Base-by-base conservation (phyloP, 2,888 invertebrate species). In the Onchidella celtica region DNA sequence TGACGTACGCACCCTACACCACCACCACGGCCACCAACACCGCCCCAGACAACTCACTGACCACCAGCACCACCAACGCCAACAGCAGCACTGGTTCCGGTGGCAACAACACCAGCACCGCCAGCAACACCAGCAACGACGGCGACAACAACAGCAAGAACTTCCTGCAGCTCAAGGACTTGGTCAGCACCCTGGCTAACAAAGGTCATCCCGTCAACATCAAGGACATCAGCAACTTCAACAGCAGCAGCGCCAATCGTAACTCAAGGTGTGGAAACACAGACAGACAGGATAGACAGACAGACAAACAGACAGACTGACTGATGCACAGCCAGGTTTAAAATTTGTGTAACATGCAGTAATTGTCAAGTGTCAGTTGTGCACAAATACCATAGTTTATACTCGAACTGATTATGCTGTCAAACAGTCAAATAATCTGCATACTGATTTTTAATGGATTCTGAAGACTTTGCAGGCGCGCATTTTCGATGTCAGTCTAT, bases 121-220 rank as follows among this genome's bases (percentile, higher is more conserved):
- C 36, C 21, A 63, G 55, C 55, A 72, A 61, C 47, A 63, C 79
- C 32, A 80, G 66, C 68, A 74, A 74, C 74, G 73, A 73, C 80
- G 80, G 80, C 27, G 80, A 80, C 74, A 80, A 80, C 68, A 73
- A 72, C 55, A 73, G 72, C 65, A 72, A 65, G 32, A 79, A 73
- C 29, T 72, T 79, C 72, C 63, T 80, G 29, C 73, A 80, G 68
- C 65, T 80, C 29, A 80, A 80, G 27, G 73, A 73, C 74, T 27
- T 80, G 74, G 80, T 40, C 63, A 80, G 74, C 40, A 68, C 74
- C 32, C 68, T 80, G 40, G 80, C 80, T 38, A 66, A 80, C 74
- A 80, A 74, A 40, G 80, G 80, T 36, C 80, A 80, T 57, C 80
- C 80, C 1, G 68, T 80, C n/a, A 80, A 80, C 80, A 80, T 80